A percentile compares a stretch with the other conserved stretches of the same genome.
Evolutionary conservation across 2,888 invertebrate genomes (phyloP).

Genomic region (Stenolophus ochropezus): DNA sequence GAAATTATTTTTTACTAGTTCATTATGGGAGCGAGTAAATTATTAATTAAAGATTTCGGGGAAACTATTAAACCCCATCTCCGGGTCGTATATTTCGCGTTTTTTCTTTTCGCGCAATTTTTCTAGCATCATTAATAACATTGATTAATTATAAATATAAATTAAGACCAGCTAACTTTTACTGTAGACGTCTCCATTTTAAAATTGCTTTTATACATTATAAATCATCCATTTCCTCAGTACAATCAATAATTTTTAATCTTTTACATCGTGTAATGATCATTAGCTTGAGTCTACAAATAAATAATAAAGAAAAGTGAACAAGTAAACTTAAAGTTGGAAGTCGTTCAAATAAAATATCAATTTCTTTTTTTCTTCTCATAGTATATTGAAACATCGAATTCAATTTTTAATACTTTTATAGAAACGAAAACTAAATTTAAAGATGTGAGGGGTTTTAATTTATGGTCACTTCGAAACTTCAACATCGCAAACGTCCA

Average conservation of each 20-base stretch:
- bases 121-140: constrained; percentile 3
- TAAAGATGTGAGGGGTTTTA: no score
- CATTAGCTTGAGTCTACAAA: neutral
- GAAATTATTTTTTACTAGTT: no score
- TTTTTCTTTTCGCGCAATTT: neutral
- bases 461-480: no score
- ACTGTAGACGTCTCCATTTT: neutral
- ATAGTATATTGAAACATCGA: no score
- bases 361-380: no score
- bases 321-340: neutral
- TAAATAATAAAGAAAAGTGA: constrained; percentile 5
- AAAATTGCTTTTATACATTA: constrained; percentile 6
- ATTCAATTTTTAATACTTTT: no score
- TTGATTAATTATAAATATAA: constrained; percentile 1
- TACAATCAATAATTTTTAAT: constrained; percentile 17
- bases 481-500: no score
- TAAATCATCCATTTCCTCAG: neutral
- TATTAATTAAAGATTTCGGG: neutral
- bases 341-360: neutral
- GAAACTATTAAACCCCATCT: neutral
- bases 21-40: no score
- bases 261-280: neutral
- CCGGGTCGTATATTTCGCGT: neutral
- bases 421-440: no score
- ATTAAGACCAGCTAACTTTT: neutral